Base-by-base conservation (phyloP, 2,113 vertebrate species). In the Anser brachyrhynchus region DNA sequence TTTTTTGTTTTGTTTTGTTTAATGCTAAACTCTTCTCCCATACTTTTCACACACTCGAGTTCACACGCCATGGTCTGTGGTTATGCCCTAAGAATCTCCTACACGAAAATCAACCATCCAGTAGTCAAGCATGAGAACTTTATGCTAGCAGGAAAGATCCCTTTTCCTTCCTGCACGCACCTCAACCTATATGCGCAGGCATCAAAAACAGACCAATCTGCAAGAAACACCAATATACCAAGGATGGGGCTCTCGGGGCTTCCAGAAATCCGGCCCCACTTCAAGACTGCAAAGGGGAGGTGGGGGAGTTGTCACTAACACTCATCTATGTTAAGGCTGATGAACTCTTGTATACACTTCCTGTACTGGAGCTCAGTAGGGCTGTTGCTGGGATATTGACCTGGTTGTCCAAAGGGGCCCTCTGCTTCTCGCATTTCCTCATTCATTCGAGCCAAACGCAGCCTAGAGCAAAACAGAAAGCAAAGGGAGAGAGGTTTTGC, bases 391-490 rank as follows among this genome's bases (percentile, higher is more conserved):
- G 98, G 98, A 92, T 99, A 98, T 97, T 99, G 98, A 97, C 98
- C 99, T 95, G 99, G 98, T 84, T 99, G 99, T 76, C 99, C 99
- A 1, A 99, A 98, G 5, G 98, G 98, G 2, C 99, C 99, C 96
- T 99, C 99, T 0, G 99, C 98, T 97, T 99, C 99, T 6, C 99
- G 97, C 99, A 99, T 99, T 95, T 99, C 99, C 96, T 99, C 99
- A 0, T 99, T 99, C 99, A 99, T 99, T 73, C 99, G 98, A 17
- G 99, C 98, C 97, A 99, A 98, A 78, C 99, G 99, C 91, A 99
- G 97, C 98, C 99, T 99, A 92, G 8, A n/a, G 81, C 0, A 3
- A 26, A 41, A 61, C 28, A 52, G 57, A 29, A 29, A 52, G 43
- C 28, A 58, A 39, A 2, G 11, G 39, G 70, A 78, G 7, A 31